phyloP scores from a whole-genome alignment of 2,888 invertebrate genomes.

The Mythimna impura region DNA sequence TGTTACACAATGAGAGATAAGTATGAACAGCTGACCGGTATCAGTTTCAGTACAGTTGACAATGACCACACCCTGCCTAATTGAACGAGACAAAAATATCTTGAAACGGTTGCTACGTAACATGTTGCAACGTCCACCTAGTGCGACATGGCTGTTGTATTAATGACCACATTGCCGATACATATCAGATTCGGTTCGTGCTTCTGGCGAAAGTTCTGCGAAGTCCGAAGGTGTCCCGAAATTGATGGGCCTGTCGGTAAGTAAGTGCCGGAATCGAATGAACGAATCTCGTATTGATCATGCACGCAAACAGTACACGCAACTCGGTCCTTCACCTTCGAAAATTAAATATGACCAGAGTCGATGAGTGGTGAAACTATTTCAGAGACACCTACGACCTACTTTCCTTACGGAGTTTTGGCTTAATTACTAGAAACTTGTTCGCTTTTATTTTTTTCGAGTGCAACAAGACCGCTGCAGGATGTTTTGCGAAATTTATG shows the following conservation, averaged over 20 bases:
- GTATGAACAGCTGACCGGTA: constrained; percentile 33
- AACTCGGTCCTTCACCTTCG: constrained; percentile 79
- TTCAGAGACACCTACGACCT: constrained; percentile 68
- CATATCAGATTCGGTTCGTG: constrained; percentile 80
- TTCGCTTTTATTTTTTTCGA: constrained; percentile 62
- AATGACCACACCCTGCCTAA: constrained; percentile 54
- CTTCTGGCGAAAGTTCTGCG: constrained; percentile 87
- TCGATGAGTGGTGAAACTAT: constrained; percentile 75
- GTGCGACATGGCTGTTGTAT: constrained; percentile 65
- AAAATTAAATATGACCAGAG: constrained; percentile 67
- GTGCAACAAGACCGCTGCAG: constrained; percentile 39
- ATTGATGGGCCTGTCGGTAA: constrained; percentile 84
- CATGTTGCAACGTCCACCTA: constrained; percentile 58
- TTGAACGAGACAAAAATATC: constrained; percentile 48
- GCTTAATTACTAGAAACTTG: constrained; percentile 70
- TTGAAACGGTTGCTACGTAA: constrained; percentile 51
- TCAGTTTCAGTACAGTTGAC: constrained; percentile 53
- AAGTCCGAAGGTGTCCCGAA: constrained; percentile 83
- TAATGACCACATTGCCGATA: constrained; percentile 73
- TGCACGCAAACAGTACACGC: constrained; percentile 82
- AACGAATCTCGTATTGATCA: constrained; percentile 79
- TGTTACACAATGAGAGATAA: constrained; percentile 44
- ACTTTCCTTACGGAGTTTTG: constrained; percentile 71
- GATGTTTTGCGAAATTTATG: constrained; percentile 55
- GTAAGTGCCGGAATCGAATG: constrained; percentile 83